Conservation (phyloP, 2,797 vertebrate species). For the Tenualosa ilisha region DNA sequence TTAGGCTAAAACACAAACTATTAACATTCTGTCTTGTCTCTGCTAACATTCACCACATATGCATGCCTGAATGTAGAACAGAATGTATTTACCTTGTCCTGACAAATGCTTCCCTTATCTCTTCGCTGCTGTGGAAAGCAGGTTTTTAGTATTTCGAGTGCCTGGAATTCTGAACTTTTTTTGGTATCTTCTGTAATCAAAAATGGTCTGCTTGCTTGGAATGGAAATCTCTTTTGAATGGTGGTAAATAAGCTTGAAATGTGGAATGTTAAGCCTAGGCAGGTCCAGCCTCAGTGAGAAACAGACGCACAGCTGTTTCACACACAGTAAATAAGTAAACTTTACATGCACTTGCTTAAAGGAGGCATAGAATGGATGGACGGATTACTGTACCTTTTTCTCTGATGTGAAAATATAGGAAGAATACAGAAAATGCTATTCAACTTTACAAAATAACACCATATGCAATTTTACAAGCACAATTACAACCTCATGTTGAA, state of each 20-base stretch:
- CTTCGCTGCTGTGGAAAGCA: neutral
- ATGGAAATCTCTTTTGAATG: neutral
- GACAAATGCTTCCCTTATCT: neutral
- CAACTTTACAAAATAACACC: too few relatives aligned
- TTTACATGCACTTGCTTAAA: neutral
- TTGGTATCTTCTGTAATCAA: neutral
- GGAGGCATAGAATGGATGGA: too few relatives aligned
- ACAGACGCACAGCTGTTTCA: neutral
- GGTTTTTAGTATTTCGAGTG: neutral
- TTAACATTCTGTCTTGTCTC: neutral
- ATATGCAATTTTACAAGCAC: too few relatives aligned
- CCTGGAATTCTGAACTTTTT: neutral
- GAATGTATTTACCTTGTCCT: neutral
- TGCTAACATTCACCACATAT: neutral
- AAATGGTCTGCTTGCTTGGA: neutral
- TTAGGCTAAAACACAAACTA: neutral
- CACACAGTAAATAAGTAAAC: neutral
- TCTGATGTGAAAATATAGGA: too few relatives aligned
- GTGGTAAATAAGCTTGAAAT: neutral
- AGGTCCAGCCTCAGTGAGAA: too few relatives aligned
- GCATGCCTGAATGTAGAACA: neutral
- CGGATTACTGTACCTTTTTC: too few relatives aligned
- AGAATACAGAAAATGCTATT: too few relatives aligned
- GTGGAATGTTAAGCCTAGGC: neutral
- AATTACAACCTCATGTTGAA: too few relatives aligned